Base-by-base conservation (phyloP, 2,888 invertebrate species). In the Torymus texanus region DNA sequence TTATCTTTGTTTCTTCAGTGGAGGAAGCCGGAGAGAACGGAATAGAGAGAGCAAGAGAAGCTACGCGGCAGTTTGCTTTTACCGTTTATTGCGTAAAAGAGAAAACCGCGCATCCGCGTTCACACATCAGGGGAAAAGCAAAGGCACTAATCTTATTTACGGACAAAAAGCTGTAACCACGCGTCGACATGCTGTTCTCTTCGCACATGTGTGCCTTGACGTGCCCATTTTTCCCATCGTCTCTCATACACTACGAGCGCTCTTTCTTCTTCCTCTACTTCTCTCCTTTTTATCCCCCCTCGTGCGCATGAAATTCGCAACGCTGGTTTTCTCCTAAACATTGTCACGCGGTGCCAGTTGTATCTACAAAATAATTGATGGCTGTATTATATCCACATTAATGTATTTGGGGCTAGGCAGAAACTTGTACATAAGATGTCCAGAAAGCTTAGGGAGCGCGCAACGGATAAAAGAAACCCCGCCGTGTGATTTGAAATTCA, bases 1-100 rank as follows among this genome's bases (percentile, higher is more conserved):
- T 88, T 86, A 88, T 87, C 87, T 87, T 86, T 86, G 88, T 86
- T 88, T 86, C 87, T 85, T 83, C 87, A 85, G 85, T 83, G 84
- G 16, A 8, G 4, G n/a, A 21, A n/a, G 50, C 10, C 13, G 50
- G 21, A 84, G 80, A 85, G 82, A 72, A 75, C 81, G 78, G 83
- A 83, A 84, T 29, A 29, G 29, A 29, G 29, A 3, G 29, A 29
- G 4, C 5, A 8, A 41, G 41, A 5, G 41, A 41, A 41, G 41
- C 8, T 8, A 41, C 4, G 4, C 5, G 29, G 41, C 41, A 41
- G 85, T 85, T 86, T 83, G 86, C 86, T 87, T 86, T 86, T 85
- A 85, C 85, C 85, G 86, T 87, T 88, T 88, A 88, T 88, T 88
- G 85, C 85, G 85, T 88, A 85, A 84, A 86, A 85, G 85, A 84